phyloP scores from a whole-genome alignment of 2,797 vertebrate genomes.

The Lepus townsendii region DNA sequence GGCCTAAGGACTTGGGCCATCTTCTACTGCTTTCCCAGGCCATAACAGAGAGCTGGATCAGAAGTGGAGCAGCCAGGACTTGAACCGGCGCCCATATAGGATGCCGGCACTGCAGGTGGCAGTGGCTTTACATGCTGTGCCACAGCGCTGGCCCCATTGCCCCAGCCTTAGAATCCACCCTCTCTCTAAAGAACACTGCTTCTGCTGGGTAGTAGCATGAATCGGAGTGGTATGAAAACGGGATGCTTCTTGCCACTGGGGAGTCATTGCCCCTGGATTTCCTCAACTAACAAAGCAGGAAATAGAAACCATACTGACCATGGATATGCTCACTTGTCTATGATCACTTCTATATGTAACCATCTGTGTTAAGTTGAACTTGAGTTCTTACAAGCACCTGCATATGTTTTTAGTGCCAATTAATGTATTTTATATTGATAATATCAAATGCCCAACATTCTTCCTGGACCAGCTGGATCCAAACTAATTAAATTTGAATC shows the following conservation, averaged over 20 bases:
- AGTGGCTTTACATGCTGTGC: too few relatives aligned
- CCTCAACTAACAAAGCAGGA: background rate
- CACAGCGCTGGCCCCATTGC: too few relatives aligned
- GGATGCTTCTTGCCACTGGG: background rate
- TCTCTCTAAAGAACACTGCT: background rate
- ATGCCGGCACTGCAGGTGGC: too few relatives aligned
- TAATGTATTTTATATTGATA: too few relatives aligned
- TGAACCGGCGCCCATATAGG: too few relatives aligned
- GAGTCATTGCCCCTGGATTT: background rate
- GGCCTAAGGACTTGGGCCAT: too few relatives aligned
- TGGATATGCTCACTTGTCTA: background rate
- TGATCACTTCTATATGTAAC: background rate
- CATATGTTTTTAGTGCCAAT: background rate
- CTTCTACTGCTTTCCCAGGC: too few relatives aligned
- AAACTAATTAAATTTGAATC: background rate
- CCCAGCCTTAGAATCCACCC: conserved; percentile 3
- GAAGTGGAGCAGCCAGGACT: too few relatives aligned
- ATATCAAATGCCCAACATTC: background rate
- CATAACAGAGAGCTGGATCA: too few relatives aligned
- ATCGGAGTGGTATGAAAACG: background rate
- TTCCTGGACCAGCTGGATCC: background rate
- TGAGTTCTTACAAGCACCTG: background rate
- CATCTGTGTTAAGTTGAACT: background rate
- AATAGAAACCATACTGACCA: background rate
- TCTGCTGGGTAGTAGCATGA: background rate